Conservation (phyloP, 2,888 invertebrate genomes). For the Cephus runcator region DNA sequence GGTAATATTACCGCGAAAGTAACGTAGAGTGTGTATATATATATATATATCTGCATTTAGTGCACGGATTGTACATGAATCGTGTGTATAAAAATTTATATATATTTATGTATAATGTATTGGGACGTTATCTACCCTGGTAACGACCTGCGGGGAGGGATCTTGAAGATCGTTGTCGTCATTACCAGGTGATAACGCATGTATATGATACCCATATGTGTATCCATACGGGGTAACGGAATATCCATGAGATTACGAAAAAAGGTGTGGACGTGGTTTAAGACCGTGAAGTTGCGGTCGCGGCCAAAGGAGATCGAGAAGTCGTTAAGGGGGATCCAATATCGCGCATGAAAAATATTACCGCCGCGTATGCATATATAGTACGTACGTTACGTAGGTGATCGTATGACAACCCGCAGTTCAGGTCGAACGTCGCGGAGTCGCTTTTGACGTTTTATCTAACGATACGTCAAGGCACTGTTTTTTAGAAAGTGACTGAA, state of each 20-base stretch:
- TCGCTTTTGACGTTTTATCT: not conserved
- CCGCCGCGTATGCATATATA: not conserved
- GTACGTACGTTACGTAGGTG: not conserved
- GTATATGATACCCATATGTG: not conserved
- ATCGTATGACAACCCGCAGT: not conserved
- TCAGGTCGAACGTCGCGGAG: not conserved
- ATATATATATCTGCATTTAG: no score
- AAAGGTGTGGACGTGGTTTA: not conserved
- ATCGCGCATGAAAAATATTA: not conserved
- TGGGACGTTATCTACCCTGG: not conserved
- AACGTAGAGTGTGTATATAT: not conserved
- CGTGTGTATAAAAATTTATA: no score
- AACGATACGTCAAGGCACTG: not conserved
- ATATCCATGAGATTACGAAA: not conserved
- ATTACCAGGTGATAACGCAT: not conserved
- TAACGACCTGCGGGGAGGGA: not conserved
- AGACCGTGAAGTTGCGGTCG: not conserved
- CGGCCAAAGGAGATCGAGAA: not conserved
- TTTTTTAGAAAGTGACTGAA: not conserved
- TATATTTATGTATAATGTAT: not conserved
- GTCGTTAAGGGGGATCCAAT: not conserved
- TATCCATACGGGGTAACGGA: not conserved
- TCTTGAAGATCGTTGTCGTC: not conserved
- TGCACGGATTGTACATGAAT: no score
- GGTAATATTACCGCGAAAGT: constrained; percentile 5